A percentile compares a stretch with the other conserved stretches of the same genome.
Conservation (phyloP, 2,113 vertebrate genomes). For the Ranitomeya variabilis region DNA sequence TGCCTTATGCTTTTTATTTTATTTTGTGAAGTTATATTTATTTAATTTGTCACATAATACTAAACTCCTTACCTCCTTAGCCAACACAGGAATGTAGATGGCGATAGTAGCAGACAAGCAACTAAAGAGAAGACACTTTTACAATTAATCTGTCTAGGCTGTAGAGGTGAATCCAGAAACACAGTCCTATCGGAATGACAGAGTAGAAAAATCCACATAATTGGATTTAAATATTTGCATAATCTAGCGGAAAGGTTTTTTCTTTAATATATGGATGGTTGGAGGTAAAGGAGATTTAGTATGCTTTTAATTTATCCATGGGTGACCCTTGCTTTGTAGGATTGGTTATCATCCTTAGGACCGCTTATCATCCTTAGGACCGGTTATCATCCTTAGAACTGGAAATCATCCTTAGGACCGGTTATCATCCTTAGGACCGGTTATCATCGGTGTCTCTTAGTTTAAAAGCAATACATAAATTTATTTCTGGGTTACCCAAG, state of each 20-base stretch:
- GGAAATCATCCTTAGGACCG: background rate
- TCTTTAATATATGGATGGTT: background rate
- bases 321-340: background rate
- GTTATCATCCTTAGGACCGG: background rate
- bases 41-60: background rate
- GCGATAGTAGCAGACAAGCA: background rate
- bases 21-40: background rate
- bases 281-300: background rate
- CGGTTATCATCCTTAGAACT: background rate
- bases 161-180: background rate
- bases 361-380: background rate
- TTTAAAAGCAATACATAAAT: background rate
- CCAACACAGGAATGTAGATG: background rate
- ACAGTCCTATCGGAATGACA: background rate
- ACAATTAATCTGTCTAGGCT: background rate
- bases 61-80: background rate
- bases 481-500: background rate
- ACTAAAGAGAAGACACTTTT: background rate
- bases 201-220: background rate
- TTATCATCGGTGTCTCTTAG: background rate
- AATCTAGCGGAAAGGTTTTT: background rate
- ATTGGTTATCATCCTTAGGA: background rate
- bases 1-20: background rate
- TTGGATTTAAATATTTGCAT: conserved; percentile 12
- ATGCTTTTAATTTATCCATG: background rate